These are phyloP conservation scores for Pogonomyrmex barbatus DNA, from an alignment of 1,140 invertebrate genomes.

Conservation along the genomic window DNA sequence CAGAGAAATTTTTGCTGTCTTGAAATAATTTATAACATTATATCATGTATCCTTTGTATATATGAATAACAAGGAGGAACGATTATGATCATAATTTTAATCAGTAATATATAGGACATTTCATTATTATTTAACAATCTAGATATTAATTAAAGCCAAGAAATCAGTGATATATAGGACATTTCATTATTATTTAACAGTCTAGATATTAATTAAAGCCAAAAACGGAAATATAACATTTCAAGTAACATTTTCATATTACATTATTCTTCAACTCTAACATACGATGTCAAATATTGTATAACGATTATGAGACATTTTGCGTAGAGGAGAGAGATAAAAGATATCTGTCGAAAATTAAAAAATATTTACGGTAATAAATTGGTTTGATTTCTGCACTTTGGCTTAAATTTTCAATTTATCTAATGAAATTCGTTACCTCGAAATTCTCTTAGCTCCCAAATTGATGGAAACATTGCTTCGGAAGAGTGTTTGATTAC, in stretches of 20 bases:
- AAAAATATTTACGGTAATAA: constrained; percentile 11
- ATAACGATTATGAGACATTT: not conserved
- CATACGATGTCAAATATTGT: not conserved
- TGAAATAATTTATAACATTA: not conserved
- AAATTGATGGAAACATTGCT: constrained; percentile 27
- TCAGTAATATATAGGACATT: not conserved
- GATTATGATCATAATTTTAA: not conserved
- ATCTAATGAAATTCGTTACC: not conserved
- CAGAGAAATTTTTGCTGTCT: not conserved
- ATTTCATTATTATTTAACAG: not conserved
- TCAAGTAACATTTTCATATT: not conserved
- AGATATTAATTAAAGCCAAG: too few relatives aligned
- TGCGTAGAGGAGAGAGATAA: not conserved
- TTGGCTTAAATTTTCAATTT: constrained; percentile 7
- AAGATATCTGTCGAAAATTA: not conserved
- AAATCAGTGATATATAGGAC: not conserved
- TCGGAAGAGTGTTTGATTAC: not conserved
- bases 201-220: too few relatives aligned
- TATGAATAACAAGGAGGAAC: not conserved
- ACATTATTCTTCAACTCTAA: not conserved
- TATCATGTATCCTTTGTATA: too few relatives aligned
- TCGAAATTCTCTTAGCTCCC: not conserved
- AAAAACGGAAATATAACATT: not conserved
- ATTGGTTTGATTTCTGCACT: not conserved
- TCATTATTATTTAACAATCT: not conserved